phyloP scores from a whole-genome alignment of 2,888 invertebrate species.

The Ecliptopera silaceata region DNA sequence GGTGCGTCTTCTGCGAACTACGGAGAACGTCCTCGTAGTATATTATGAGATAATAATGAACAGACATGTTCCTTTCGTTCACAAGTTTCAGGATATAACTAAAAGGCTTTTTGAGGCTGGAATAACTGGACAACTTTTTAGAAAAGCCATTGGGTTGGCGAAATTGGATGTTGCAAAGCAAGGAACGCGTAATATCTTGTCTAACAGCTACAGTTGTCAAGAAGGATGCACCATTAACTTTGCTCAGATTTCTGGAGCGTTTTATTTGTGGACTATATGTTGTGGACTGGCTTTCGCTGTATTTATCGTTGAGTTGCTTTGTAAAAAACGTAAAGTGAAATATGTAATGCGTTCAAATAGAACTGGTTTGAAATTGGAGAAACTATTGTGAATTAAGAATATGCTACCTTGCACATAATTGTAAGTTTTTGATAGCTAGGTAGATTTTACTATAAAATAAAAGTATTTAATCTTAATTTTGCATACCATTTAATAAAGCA shows the following conservation, averaged over 20 bases:
- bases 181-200: constrained; percentile 50
- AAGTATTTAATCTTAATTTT: too few species aligned
- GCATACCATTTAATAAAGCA: too few species aligned
- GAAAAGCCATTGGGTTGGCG: constrained; percentile 58
- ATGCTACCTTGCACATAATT: background rate
- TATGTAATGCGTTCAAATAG: background rate
- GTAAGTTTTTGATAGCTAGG: background rate
- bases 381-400: background rate
- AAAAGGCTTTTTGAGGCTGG: constrained; percentile 63
- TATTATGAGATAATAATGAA: constrained; percentile 66
- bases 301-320: constrained; percentile 52
- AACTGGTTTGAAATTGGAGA: background rate
- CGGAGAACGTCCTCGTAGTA: constrained; percentile 55
- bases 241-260: constrained; percentile 53
- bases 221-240: constrained; percentile 61
- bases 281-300: constrained; percentile 49
- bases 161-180: constrained; percentile 50
- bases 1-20: constrained; percentile 52
- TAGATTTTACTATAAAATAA: too few species aligned
- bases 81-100: constrained; percentile 45
- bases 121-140: constrained; percentile 55
- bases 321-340: constrained; percentile 14
- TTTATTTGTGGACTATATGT: constrained; percentile 60
- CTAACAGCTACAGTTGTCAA: constrained; percentile 61
- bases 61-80: constrained; percentile 48